Evolutionary conservation across 2,113 vertebrate genomes (phyloP).

Genomic region (Phainopepla nitens): DNA sequence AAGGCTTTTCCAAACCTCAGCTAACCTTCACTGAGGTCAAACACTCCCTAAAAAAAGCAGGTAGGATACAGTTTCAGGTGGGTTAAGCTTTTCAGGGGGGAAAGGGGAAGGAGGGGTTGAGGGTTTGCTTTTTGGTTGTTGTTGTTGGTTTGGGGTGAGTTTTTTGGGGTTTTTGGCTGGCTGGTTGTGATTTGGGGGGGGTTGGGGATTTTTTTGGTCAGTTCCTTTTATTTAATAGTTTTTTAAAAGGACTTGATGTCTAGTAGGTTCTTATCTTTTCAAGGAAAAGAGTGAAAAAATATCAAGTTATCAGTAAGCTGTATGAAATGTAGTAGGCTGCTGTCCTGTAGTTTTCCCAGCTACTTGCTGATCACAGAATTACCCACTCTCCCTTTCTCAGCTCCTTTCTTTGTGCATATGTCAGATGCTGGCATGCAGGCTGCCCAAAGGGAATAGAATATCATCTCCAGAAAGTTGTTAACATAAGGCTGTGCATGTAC

Average conservation of each 20-base stretch:
- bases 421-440: constrained; percentile 45
- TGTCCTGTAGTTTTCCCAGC: background rate
- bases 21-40: background rate
- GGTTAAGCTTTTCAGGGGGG: accelerated
- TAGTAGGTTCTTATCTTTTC: background rate
- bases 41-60: background rate
- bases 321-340: background rate
- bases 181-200: background rate
- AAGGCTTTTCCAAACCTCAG: background rate
- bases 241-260: background rate
- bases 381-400: constrained; percentile 3
- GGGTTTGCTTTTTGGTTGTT: background rate
- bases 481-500: constrained; percentile 69
- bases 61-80: background rate
- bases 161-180: accelerated
- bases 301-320: background rate
- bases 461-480: constrained; percentile 69
- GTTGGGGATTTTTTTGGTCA: accelerated
- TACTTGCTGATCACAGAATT: background rate
- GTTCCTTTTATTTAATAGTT: background rate
- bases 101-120: accelerated
- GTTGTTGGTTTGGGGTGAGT: background rate
- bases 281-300: background rate
- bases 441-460: constrained; percentile 63
- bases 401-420: constrained; percentile 29